Percentiles rank a stretch among this genome's conserved stretches.
These are phyloP conservation scores for Amphimedon queenslandica DNA, from an alignment of 37 sponge, comb jelly and placozoan genomes.

Conservation along the genomic window DNA sequence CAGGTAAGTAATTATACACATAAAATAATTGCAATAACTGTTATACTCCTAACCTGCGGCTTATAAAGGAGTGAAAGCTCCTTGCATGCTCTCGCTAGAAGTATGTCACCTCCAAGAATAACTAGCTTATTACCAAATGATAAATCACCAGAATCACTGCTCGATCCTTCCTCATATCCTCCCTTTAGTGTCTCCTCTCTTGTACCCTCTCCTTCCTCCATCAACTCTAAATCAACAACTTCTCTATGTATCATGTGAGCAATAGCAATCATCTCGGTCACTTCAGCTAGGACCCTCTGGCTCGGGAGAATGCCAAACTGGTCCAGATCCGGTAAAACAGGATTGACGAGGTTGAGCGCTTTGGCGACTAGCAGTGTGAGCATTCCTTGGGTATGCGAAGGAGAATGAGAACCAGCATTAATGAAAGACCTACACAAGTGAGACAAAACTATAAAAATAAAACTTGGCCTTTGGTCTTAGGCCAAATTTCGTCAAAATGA, in stretches of 20 bases:
- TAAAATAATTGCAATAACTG: too few species aligned
- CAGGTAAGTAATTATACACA: too few species aligned
- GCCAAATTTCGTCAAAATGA: too few species aligned
- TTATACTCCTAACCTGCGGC: constrained; percentile 48
- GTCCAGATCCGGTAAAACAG: not conserved
- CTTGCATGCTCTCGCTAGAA: constrained; percentile 40
- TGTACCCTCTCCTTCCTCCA: not conserved
- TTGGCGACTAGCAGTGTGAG: constrained; percentile 40
- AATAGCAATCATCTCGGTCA: constrained; percentile 37
- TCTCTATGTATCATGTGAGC: constrained; percentile 31
- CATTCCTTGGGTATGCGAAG: constrained; percentile 21
- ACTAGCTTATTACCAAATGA: constrained; percentile 44
- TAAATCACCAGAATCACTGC: constrained; percentile 8
- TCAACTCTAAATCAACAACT: constrained; percentile 7
- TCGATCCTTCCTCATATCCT: too few species aligned
- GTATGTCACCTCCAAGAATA: constrained; percentile 45
- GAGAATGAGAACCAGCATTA: too few species aligned
- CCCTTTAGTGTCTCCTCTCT: too few species aligned
- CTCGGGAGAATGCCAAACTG: constrained; percentile 23
- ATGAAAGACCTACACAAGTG: too few species aligned
- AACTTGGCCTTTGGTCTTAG: too few species aligned
- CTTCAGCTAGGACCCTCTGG: constrained; percentile 47
- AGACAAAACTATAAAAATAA: too few species aligned
- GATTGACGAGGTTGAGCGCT: constrained; percentile 2
- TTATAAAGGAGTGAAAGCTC: constrained; percentile 32